phyloP scores from a whole-genome alignment of 2,113 vertebrate genomes.

The Muntiacus reevesi region DNA sequence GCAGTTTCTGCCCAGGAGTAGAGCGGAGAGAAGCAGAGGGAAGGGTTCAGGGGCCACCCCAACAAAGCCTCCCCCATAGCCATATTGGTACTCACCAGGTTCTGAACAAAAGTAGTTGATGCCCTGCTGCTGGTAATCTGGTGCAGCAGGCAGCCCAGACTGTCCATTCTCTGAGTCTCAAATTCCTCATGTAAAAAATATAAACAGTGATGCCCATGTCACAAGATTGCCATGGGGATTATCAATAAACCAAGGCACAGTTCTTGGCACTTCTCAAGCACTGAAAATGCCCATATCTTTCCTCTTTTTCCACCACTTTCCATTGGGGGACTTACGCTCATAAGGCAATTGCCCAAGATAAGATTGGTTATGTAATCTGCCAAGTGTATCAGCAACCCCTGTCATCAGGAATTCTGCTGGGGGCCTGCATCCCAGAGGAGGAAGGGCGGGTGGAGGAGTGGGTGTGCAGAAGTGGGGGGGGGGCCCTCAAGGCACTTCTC shows the following conservation, averaged over 20 bases:
- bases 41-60: not conserved
- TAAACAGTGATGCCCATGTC: not conserved
- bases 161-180: not conserved
- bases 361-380: accelerated
- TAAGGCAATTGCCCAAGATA: not conserved
- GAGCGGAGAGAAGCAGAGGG: not conserved
- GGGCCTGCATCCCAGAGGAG: not conserved
- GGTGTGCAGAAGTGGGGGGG: accelerated
- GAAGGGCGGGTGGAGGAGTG: accelerated
- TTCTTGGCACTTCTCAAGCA: not conserved
- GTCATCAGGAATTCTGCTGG: not conserved
- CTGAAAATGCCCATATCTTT: not conserved
- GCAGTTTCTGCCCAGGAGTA: not conserved
- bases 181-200: not conserved
- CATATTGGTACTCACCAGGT: accelerated
- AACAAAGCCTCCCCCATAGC: accelerated
- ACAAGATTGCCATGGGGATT: accelerated
- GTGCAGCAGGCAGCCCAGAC: not conserved
- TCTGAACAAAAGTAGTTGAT: not conserved
- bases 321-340: not conserved
- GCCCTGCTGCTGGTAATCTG: too few relatives aligned
- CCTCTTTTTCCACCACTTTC: not conserved
- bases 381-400: accelerated
- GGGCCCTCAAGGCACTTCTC: accelerated
- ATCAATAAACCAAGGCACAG: not conserved